These are phyloP conservation scores for Phoxinus phoxinus DNA, from an alignment of 2,113 vertebrate genomes.

Conservation along the genomic window DNA sequence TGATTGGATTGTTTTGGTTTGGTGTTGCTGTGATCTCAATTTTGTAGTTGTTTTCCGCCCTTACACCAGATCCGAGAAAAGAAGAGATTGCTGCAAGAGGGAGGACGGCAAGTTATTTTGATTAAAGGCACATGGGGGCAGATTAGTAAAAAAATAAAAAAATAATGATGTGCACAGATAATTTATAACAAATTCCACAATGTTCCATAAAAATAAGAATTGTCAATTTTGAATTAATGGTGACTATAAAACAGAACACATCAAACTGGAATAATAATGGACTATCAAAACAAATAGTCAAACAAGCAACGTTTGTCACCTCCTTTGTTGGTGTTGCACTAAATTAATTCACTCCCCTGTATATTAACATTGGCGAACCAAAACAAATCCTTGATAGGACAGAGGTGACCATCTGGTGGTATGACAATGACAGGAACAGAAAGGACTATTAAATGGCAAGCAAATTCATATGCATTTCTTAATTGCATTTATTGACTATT, in stretches of 20 bases:
- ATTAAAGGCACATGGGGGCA: no score
- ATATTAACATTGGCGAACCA: neutral
- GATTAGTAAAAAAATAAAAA: no score
- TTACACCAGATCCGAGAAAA: no score
- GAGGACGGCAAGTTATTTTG: no score
- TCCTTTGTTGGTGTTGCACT: neutral
- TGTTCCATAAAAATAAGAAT: no score
- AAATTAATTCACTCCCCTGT: neutral
- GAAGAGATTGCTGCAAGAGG: no score
- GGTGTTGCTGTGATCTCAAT: no score
- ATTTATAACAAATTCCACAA: no score
- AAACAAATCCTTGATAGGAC: neutral
- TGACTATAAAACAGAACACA: neutral
- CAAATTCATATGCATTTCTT: neutral
- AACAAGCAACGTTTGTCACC: neutral
- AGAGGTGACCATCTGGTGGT: slow-evolving; percentile 15
- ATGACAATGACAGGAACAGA: neutral
- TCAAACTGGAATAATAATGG: neutral
- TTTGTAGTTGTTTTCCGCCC: no score
- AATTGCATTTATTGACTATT: slow-evolving; percentile 21
- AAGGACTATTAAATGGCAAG: neutral
- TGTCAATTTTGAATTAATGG: no score
- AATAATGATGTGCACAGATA: no score
- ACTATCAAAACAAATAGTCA: neutral
- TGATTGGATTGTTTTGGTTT: no score